A percentile compares a stretch with the other conserved stretches of the same genome.
phyloP scores from a whole-genome alignment of 1,140 invertebrate genomes.

The Lutraria rhynchaena region DNA sequence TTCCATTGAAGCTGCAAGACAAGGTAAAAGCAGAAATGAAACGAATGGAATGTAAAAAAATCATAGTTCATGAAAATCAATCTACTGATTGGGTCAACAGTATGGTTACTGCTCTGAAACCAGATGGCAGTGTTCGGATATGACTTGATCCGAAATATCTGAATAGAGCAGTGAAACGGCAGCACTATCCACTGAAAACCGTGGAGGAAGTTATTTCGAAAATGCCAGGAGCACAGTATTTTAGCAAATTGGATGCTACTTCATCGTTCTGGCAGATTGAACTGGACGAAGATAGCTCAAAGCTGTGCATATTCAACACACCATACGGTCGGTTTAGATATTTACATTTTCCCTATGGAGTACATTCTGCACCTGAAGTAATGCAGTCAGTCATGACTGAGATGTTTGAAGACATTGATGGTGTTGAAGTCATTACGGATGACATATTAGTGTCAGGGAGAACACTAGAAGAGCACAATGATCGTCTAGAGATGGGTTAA shows the following conservation, averaged over 20 bases:
- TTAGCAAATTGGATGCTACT: constrained; percentile 82
- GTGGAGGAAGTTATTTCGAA: constrained; percentile 61
- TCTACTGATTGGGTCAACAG: constrained; percentile 43
- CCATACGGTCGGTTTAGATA: constrained; percentile 68
- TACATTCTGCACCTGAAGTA: constrained; percentile 64
- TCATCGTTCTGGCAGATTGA: constrained; percentile 61
- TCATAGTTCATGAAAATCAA: constrained; percentile 23
- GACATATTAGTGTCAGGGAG: constrained; percentile 78
- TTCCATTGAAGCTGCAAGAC: constrained; percentile 23
- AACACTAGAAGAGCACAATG: constrained; percentile 65
- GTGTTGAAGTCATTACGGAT: constrained; percentile 78
- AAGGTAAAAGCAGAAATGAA: constrained; percentile 7
- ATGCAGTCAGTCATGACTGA: constrained; percentile 77
- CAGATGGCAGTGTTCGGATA: constrained; percentile 54
- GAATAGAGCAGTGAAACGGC: constrained; percentile 59
- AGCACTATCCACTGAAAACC: constrained; percentile 61
- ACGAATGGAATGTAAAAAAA: constrained; percentile 2
- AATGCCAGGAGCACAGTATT: constrained; percentile 79
- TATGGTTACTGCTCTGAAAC: constrained; percentile 46
- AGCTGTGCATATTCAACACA: constrained; percentile 62
- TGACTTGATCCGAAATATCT: constrained; percentile 68
- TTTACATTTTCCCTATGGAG: constrained; percentile 73
- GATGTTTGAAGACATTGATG: constrained; percentile 75
- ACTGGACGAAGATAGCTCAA: constrained; percentile 48
- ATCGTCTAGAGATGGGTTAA: constrained; percentile 57